Percentiles rank a stretch among this genome's conserved stretches.
phyloP scores from a whole-genome alignment of 2,113 vertebrate species.

The Paedocypris sp. region DNA sequence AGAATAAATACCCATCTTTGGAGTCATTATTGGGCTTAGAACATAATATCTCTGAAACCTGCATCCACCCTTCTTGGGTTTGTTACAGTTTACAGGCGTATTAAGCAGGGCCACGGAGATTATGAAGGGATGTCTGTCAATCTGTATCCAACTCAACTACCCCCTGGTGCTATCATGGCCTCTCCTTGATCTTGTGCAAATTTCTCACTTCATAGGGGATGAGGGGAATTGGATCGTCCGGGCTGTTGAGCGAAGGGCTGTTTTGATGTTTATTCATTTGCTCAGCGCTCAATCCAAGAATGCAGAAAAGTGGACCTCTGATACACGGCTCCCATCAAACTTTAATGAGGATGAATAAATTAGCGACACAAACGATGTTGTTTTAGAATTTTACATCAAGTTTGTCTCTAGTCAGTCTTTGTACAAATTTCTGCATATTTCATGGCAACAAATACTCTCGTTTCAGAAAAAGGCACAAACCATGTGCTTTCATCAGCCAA shows the following conservation, averaged over 20 bases:
- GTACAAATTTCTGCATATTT: slow-evolving; percentile 69
- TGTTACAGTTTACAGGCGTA: slow-evolving; percentile 66
- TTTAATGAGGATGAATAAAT: slow-evolving; percentile 70
- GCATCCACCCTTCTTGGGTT: slow-evolving; percentile 58
- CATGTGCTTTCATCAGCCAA: slow-evolving; percentile 23
- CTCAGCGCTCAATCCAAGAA: slow-evolving; percentile 44
- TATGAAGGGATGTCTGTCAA: slow-evolving; percentile 50
- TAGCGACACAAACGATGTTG: slow-evolving; percentile 66
- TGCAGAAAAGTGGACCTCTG: slow-evolving; percentile 63
- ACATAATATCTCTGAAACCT: slow-evolving; percentile 64
- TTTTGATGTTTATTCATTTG: slow-evolving; percentile 63
- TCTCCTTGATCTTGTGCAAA: slow-evolving; percentile 67
- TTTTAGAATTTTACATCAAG: slow-evolving; percentile 54
- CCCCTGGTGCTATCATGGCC: slow-evolving; percentile 20
- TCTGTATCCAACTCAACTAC: slow-evolving; percentile 49
- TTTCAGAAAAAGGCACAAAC: slow-evolving; percentile 55
- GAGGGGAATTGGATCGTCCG: slow-evolving; percentile 55
- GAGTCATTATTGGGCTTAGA: slow-evolving; percentile 72
- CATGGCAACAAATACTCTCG: slow-evolving; percentile 68
- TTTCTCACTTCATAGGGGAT: slow-evolving; percentile 64
- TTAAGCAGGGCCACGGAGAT: slow-evolving; percentile 63
- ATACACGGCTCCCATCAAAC: slow-evolving; percentile 59
- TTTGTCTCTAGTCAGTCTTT: slow-evolving; percentile 59
- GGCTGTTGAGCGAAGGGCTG: slow-evolving; percentile 56
- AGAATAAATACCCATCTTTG: slow-evolving; percentile 73